Conservation (phyloP, 2,113 vertebrate genomes). For the Myiozetetes cayanensis region DNA sequence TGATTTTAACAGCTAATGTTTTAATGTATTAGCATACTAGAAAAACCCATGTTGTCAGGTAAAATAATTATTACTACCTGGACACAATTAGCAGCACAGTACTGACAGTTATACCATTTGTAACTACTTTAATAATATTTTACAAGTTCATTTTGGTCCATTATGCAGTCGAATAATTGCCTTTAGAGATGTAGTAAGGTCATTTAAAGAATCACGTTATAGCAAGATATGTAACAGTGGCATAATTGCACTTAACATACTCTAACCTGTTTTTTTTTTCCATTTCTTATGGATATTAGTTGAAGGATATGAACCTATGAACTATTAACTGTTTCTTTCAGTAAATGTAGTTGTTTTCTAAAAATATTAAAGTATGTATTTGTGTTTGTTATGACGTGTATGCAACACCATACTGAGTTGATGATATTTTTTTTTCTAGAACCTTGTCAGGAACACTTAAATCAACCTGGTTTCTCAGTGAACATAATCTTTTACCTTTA, state of each 20-base stretch:
- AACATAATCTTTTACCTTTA: constrained; percentile 18
- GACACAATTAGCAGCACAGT: background rate
- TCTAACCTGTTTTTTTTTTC: background rate
- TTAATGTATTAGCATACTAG: background rate
- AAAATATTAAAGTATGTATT: background rate
- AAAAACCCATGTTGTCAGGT: background rate
- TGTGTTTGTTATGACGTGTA: background rate
- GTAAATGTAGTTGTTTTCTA: background rate
- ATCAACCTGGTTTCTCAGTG: constrained; percentile 34
- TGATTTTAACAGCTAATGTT: background rate
- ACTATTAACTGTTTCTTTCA: background rate
- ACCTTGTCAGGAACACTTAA: constrained; percentile 11
- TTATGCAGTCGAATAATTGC: constrained; percentile 20
- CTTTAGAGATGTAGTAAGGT: background rate
- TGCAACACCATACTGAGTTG: background rate
- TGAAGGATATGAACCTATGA: background rate
- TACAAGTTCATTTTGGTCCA: background rate
- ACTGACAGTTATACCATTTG: constrained; percentile 12
- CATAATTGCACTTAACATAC: background rate
- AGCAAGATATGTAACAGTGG: background rate
- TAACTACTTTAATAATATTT: constrained; percentile 20
- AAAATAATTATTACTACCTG: constrained; percentile 12
- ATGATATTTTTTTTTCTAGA: background rate
- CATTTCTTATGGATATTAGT: background rate
- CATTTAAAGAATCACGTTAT: background rate